Conservation (phyloP, 2,797 vertebrate species). For the Notamacropus eugenii region DNA sequence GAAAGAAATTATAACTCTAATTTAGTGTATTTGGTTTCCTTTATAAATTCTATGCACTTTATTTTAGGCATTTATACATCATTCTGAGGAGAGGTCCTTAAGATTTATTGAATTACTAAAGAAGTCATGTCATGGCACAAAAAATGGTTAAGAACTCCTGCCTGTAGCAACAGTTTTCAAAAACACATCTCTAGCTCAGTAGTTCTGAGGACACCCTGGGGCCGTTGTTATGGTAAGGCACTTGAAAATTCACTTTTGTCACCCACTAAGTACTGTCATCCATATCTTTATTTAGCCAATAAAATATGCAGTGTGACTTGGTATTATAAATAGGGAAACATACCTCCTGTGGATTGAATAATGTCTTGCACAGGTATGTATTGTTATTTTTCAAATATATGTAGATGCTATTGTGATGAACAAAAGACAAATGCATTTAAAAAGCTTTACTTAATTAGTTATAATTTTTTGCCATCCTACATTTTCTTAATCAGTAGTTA, state of each 20-base stretch:
- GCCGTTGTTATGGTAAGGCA: background rate
- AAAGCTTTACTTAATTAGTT: background rate
- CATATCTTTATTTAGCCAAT: background rate
- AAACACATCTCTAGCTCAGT: background rate
- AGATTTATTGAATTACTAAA: background rate
- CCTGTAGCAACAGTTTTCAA: background rate
- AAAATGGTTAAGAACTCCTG: background rate
- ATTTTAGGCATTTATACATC: background rate
- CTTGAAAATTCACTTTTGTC: background rate
- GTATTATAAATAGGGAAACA: background rate
- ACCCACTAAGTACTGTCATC: background rate
- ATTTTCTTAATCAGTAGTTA: background rate
- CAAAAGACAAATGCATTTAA: background rate
- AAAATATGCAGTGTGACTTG: background rate
- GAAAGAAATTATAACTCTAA: background rate
- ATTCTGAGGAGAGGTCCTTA: background rate
- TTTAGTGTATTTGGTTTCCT: background rate
- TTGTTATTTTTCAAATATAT: background rate
- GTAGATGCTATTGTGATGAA: background rate
- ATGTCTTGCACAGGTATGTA: background rate
- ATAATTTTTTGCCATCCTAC: background rate
- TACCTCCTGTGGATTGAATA: background rate
- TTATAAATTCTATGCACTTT: background rate
- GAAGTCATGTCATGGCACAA: background rate
- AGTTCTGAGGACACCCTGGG: background rate